These are phyloP conservation scores for Lasioglossum morio DNA, from an alignment of 2,888 invertebrate genomes.

Conservation along the genomic window DNA sequence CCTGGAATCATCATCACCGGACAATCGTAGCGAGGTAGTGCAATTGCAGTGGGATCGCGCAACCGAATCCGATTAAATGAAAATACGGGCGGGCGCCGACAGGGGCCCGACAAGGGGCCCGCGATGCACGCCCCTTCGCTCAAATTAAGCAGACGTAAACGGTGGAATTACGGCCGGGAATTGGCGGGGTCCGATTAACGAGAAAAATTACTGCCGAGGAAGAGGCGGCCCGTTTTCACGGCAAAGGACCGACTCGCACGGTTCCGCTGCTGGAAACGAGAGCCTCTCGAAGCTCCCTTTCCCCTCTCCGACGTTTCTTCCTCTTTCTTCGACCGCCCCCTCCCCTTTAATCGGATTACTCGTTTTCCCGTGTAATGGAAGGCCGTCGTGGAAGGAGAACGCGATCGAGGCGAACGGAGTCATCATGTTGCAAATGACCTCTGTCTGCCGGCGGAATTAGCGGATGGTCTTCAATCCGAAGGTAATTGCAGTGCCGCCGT, in stretches of 20 bases:
- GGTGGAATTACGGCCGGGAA: constrained; percentile 54
- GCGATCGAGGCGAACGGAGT: constrained; percentile 62
- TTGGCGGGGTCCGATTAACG: constrained; percentile 55
- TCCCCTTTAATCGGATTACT: constrained; percentile 62
- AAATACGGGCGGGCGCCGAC: constrained; percentile 5
- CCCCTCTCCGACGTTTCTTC: not conserved
- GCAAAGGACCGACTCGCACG: not conserved
- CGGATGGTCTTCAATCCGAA: constrained; percentile 69
- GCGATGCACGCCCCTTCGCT: constrained; percentile 40
- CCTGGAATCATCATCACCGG: not conserved
- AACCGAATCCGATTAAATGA: constrained; percentile 48
- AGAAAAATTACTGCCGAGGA: constrained; percentile 51
- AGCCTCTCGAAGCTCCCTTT: not conserved
- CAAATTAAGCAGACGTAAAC: constrained; percentile 60
- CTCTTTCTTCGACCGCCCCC: not conserved
- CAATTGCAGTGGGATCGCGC: constrained; percentile 46
- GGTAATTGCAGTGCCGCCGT: constrained; percentile 70
- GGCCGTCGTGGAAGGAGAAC: constrained; percentile 27
- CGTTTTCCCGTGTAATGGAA: constrained; percentile 59
- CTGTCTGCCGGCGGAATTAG: constrained; percentile 71
- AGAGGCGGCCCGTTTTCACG: constrained; percentile 52
- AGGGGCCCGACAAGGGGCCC: not conserved
- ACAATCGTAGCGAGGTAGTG: not conserved
- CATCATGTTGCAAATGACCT: constrained; percentile 74
- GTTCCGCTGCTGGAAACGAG: constrained; percentile 14